phyloP scores from a whole-genome alignment of 2,797 vertebrate species.

The Thaleichthys pacificus region DNA sequence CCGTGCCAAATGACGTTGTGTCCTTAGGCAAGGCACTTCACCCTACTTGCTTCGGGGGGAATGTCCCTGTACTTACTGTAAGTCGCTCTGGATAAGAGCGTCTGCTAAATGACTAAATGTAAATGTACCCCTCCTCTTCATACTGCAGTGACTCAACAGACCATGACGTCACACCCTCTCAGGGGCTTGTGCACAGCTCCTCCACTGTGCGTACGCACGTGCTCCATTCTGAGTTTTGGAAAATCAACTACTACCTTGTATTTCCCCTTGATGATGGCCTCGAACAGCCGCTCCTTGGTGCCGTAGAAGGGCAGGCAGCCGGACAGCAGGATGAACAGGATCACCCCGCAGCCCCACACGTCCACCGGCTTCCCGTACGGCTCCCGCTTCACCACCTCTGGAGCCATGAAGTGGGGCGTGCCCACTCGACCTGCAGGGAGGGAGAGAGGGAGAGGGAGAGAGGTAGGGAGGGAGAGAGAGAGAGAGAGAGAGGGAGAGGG shows the following conservation, averaged over 20 bases:
- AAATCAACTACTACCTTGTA: conserved; percentile 80
- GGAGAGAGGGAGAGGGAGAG: neutral
- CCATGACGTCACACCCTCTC: no score
- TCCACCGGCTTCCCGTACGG: conserved; percentile 90
- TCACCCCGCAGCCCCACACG: conserved; percentile 90
- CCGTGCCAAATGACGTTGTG: no score
- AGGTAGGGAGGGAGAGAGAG: neutral
- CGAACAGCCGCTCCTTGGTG: conserved; percentile 89
- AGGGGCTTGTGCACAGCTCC: neutral
- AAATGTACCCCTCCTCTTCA: no score
- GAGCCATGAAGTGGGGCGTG: conserved; percentile 91
- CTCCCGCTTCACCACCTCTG: conserved; percentile 90
- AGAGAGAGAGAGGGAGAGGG: neutral
- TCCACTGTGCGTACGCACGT: neutral
- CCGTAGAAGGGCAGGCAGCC: conserved; percentile 91
- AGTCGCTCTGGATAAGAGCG: no score
- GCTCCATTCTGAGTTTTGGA: conserved; percentile 7
- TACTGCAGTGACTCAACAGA: neutral
- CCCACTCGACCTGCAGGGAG: conserved; percentile 80
- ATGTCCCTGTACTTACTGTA: no score
- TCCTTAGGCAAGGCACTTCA: no score
- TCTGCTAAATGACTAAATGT: no score
- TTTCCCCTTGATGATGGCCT: conserved; percentile 90
- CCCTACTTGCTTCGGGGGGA: no score
- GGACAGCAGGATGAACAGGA: conserved; percentile 88